These are phyloP conservation scores for Nemotelus pantherinus DNA, from an alignment of 2,888 invertebrate genomes.

Conservation along the genomic window DNA sequence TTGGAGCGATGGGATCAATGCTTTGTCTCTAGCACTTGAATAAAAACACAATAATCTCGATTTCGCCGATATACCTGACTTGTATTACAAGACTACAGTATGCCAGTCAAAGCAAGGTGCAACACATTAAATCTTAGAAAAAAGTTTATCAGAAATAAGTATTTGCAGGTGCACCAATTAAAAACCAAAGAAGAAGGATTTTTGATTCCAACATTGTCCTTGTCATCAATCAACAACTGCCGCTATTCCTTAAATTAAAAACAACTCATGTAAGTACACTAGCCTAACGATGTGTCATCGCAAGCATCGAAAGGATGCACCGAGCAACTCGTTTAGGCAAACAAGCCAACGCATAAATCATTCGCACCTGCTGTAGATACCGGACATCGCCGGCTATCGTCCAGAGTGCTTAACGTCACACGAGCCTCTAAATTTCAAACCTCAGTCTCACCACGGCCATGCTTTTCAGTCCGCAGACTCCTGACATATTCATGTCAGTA, in stretches of 20 bases:
- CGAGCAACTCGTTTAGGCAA: conserved; percentile 4
- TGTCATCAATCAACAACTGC: conserved; percentile 6
- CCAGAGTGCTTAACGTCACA: conserved; percentile 31
- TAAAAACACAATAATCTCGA: too few species aligned
- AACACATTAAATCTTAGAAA: too few species aligned
- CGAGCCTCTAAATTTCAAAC: conserved; percentile 30
- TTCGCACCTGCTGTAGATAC: conserved; percentile 33
- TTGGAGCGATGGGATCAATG: too few species aligned
- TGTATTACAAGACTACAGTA: too few species aligned
- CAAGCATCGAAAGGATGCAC: conserved; percentile 18
- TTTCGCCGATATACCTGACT: too few species aligned
- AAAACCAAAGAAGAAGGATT: neutral
- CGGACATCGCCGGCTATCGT: conserved; percentile 22
- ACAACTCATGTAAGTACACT: neutral
- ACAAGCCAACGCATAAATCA: conserved; percentile 32
- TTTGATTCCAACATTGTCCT: neutral
- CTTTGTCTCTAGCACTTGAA: too few species aligned
- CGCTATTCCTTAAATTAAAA: conserved; percentile 30
- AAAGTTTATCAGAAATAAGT: too few species aligned
- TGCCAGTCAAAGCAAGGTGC: too few species aligned
- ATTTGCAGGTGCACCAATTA: too few species aligned
- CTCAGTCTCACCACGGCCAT: conserved; percentile 35
- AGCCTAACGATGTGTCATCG: neutral
- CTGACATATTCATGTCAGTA: conserved; percentile 36
- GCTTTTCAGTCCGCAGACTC: conserved; percentile 6